Base-by-base conservation (phyloP, 37 sponge, comb jelly and placozoan genomes). In the Crambe crambe region DNA sequence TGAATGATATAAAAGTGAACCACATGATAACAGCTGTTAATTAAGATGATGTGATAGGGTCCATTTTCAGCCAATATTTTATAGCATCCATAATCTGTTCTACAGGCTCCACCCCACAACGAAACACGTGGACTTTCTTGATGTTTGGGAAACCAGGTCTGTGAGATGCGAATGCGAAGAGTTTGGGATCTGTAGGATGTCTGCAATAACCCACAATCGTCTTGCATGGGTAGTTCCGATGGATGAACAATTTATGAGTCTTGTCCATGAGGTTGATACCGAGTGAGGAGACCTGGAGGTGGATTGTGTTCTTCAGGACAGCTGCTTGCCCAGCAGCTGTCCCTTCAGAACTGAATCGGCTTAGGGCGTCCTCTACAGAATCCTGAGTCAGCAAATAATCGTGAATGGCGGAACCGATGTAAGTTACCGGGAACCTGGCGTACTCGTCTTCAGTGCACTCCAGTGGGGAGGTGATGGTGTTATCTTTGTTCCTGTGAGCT, bases 161-260 rank as follows among this genome's bases (percentile, higher is more conserved):
- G 22, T 25, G 79, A 29, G 85, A 68, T 8, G 79, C 84, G 68
- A 89, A 80, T 29, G 77, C 84, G 56, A 89, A 83, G n/a, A 47
- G 38, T 12, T 79, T 79, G 3, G 54, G 2, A 9, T 74, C 57
- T 4, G 10, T 58, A 3, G 70, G 75, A 54, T 84, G 80, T 41
- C n/a, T 1, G 32, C 80, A 80, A 59, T 69, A 89, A 0, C 85
- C 89, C 34, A 36, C 85, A 0, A 89, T 4, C 47, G 79, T 74
- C 40, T 89, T 89, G 21, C 75, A 56, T 2, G 85, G 85, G 43
- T 89, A 89, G 47, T 89, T 83, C 32, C 89, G 38, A 38, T 65
- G 79, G 47, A 89, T 54, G 58, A 89, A 89, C 37, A 79, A 17
- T 35, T 58, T 73, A 31, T 68, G 84, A 26, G 63, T 75, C 41